These are phyloP conservation scores for Drosophila kanapiae DNA, from an alignment of 1,140 invertebrate species.

Conservation along the genomic window DNA sequence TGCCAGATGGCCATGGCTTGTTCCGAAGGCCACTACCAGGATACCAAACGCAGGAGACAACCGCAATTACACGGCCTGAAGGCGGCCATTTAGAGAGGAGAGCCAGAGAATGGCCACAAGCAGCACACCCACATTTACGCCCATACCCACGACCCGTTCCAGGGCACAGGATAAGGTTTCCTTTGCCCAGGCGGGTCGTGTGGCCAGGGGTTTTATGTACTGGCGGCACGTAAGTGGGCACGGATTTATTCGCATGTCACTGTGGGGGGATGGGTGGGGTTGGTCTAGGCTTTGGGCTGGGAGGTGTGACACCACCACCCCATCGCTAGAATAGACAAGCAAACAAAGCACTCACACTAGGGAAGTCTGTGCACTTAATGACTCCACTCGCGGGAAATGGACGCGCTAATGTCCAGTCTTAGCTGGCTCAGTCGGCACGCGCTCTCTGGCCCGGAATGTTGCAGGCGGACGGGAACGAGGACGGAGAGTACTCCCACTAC, in stretches of 20 bases:
- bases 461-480: conserved; percentile 49
- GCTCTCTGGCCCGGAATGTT: conserved; percentile 59
- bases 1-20: conserved; percentile 53
- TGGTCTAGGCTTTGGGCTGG: neutral
- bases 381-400: conserved; percentile 64
- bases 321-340: conserved; percentile 60
- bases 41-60: conserved; percentile 34
- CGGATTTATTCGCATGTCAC: conserved; percentile 50
- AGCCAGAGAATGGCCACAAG: conserved; percentile 53
- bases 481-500: conserved; percentile 10
- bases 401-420: conserved; percentile 67
- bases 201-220: conserved; percentile 74
- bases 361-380: conserved; percentile 55
- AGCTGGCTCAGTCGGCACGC: conserved; percentile 66
- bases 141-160: conserved; percentile 3
- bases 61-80: conserved; percentile 15
- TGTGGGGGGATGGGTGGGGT: conserved; percentile 16
- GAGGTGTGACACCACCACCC: conserved; percentile 28
- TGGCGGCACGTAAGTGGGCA: conserved; percentile 78
- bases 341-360: conserved; percentile 30
- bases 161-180: conserved; percentile 48
- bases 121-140: conserved; percentile 38
- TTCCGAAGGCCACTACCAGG: conserved; percentile 47
- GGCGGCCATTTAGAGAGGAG: neutral
- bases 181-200: conserved; percentile 67